Percentiles rank a stretch among this genome's conserved stretches.
These are phyloP conservation scores for Loris lydekkerianus DNA, from an alignment of 2,797 vertebrate genomes.

Conservation along the genomic window DNA sequence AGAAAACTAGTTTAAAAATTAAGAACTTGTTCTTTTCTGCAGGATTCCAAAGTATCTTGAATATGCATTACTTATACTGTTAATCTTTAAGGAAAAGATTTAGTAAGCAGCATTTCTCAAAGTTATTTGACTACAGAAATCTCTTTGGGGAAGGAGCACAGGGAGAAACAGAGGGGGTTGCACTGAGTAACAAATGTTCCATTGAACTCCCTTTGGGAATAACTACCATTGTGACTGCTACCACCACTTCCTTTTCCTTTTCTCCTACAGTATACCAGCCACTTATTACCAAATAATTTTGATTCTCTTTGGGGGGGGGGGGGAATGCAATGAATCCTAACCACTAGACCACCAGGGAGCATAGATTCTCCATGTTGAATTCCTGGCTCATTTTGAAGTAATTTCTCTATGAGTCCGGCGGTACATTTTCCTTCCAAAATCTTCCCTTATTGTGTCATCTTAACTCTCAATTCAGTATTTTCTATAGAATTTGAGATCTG, in stretches of 20 bases:
- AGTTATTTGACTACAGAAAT: background rate
- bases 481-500: conserved; percentile 4
- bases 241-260: background rate
- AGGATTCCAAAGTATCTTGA: background rate
- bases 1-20: background rate
- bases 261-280: background rate
- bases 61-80: background rate
- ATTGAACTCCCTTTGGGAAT: background rate
- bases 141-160: background rate
- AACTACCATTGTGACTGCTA: background rate
- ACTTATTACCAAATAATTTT: conserved; percentile 11
- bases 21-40: background rate
- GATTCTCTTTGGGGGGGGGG: background rate
- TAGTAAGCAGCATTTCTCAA: background rate
- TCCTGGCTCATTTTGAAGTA: background rate
- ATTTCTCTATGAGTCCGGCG: background rate
- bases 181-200: background rate
- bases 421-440: background rate
- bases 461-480: background rate
- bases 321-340: no score
- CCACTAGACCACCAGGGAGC: no score
- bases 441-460: background rate
- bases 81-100: background rate
- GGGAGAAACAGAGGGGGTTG: background rate
- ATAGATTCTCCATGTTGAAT: background rate